Evolutionary conservation across 2,797 vertebrate species (phyloP).

Genomic region (Simalia tracyae): DNA sequence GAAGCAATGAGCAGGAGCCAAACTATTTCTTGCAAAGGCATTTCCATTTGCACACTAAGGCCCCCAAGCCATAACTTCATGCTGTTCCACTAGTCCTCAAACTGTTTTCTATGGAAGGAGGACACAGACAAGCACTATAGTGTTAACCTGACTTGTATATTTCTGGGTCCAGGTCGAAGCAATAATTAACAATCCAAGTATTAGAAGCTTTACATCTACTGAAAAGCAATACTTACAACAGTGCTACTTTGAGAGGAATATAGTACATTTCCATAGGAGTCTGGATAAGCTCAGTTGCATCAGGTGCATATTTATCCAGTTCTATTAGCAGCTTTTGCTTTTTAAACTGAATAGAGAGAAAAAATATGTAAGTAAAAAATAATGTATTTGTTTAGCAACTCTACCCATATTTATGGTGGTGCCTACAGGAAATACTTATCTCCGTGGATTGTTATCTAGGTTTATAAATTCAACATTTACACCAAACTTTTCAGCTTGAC

Average conservation of each 20-base stretch:
- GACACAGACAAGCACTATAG: background rate
- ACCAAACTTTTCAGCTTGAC: background rate
- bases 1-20: background rate
- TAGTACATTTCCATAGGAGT: conserved; percentile 93
- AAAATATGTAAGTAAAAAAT: conserved; percentile 30
- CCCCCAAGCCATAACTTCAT: background rate
- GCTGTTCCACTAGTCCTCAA: background rate
- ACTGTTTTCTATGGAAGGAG: background rate
- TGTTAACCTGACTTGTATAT: background rate
- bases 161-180: background rate
- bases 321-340: conserved; percentile 92
- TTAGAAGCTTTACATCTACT: background rate
- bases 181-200: background rate
- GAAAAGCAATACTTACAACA: conserved; percentile 81
- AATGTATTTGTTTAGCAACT: background rate
- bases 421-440: background rate
- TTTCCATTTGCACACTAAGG: no score
- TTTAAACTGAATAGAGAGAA: conserved; percentile 82
- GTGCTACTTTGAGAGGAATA: conserved; percentile 93
- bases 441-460: background rate
- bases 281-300: conserved; percentile 89
- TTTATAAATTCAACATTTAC: background rate
- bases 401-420: background rate
- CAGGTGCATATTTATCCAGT: conserved; percentile 86
- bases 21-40: background rate